Evolutionary conservation across 2,888 invertebrate genomes (phyloP).

Genomic region (Camponotus fellah): DNA sequence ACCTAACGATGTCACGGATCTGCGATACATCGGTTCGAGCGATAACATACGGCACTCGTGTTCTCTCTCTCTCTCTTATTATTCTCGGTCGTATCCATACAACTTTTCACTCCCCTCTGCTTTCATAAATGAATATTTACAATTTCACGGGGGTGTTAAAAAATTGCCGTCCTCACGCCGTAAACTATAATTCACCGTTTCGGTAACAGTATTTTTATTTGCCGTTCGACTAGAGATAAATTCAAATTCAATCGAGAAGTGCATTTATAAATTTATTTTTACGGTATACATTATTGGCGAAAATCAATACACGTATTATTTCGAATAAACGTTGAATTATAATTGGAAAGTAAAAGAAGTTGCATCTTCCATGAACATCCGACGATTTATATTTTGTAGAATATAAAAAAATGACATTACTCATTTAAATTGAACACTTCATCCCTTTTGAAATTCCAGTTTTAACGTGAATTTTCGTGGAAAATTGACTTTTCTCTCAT

Average conservation of each 20-base stretch:
- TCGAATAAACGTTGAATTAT: constrained; percentile 4
- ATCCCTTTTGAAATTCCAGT: constrained; percentile 41
- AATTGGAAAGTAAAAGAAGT: constrained; percentile 20
- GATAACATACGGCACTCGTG: constrained; percentile 50
- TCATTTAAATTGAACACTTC: constrained; percentile 45
- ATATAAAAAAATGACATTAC: neutral
- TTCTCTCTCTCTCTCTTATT: neutral
- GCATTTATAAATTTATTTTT: constrained; percentile 17
- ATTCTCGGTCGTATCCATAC: neutral
- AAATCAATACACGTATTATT: neutral
- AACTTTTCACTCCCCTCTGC: neutral
- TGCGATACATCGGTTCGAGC: constrained; percentile 67
- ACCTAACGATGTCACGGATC: constrained; percentile 68
- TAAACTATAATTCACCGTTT: constrained; percentile 22
- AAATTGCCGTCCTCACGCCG: neutral
- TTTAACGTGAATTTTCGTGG: constrained; percentile 33
- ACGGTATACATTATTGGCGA: neutral
- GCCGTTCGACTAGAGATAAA: constrained; percentile 2
- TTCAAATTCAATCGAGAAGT: constrained; percentile 22
- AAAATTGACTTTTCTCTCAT: constrained; percentile 51
- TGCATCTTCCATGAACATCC: neutral
- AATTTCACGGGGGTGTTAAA: constrained; percentile 27
- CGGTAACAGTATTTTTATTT: constrained; percentile 26
- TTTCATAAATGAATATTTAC: constrained; percentile 40
- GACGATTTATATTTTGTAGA: neutral